Evolutionary conservation across 2,797 vertebrate genomes (phyloP), one percentile per base, ranked within the genome.

Genomic region (Erpetoichthys calabaricus): DNA sequence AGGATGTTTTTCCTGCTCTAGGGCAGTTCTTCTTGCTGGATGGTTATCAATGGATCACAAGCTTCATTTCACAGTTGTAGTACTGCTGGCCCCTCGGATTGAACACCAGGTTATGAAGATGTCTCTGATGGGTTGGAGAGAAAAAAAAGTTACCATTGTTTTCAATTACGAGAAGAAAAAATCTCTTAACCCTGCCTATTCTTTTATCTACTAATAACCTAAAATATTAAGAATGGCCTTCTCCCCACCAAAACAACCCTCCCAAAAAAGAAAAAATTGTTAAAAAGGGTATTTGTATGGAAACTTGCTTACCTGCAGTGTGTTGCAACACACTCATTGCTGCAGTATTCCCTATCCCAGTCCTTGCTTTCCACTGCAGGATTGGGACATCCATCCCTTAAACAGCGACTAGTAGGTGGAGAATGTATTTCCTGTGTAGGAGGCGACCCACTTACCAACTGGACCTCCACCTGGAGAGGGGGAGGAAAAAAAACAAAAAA

Each of bases 281-380:
- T 25, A 25, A 25, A 25, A 25, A 25, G 25, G 25, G 25, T 25
- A 25, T 25, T 25, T 49, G n/a, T 49, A 49, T 49, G 47, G 7
- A 49, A 25, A 25, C 25, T 25, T 25, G 61, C 85, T 60, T 57
- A 95, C 92, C 88, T 89, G 90, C 92, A 95, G 68, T 95, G 92
- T 4, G 86, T 90, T 57, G 91, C 91, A 8, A 94, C 90, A 62
- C 91, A 94, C 76, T 94, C 89, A 8, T 84, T 93, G 78, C 91
- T 94, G 70, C 91, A 94, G 69, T 92, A 94, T 45, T 93, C 91
- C 10, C 80, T 78, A 80, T 94, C 91, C 91, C 91, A 94, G 77
- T 93, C 91, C 59, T 83, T 84, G 73, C 84, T 89, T 60, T 87
- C 80, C 60, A 94, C 83, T 0, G 91, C 88, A 0, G 80, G 75